Evolutionary conservation across 2,113 vertebrate genomes (phyloP), one percentile per base, ranked within the genome.

Genomic region (Siniperca chuatsi): DNA sequence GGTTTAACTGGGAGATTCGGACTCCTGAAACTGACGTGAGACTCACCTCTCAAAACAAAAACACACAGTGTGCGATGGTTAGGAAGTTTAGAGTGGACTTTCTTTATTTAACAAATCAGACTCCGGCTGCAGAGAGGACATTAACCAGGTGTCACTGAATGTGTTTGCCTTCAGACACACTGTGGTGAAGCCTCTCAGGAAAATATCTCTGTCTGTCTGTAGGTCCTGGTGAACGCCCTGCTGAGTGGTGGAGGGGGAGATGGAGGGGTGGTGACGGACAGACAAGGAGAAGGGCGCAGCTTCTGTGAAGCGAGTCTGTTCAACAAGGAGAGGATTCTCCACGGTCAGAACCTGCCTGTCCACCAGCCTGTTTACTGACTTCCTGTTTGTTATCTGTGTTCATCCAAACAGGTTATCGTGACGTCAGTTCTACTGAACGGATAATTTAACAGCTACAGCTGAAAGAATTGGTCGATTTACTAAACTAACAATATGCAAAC

Each of bases 301-400:
- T 96, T 97, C 95, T 99, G 98, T 76, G 97, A 98, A 89, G 97
- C 97, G 55, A 98, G 97, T 89, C 93, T 95, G 52, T 96, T 98
- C 84, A 95, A 94, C 88, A 96, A 95, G 87, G 97, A 97, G 82
- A 91, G 96, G 46, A 93, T 92, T 42, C 94, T 94, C 44, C 97
- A 97, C 84, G 96, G 98, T 99, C 8, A 87, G 91, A n/a, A 76
- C 3, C 66, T 62, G 13, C 6, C 1, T 6, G 13, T 57, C 29
- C 23, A 4, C 2, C 8, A 13, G 44, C 11, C 44, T 46, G 9
- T 48, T 12, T 50, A 16, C 13, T 2, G 13, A 48, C 46, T 15
- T 48, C 46, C 50, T 52, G 50, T 4, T 1, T 8, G 3, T 50
- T 12, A 40, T 23, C 71, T 52, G 42, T 3, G 20, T 15, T 11